Evolutionary conservation across 2,797 vertebrate species (phyloP).

Genomic region (Muraenolepis orangiensis): DNA sequence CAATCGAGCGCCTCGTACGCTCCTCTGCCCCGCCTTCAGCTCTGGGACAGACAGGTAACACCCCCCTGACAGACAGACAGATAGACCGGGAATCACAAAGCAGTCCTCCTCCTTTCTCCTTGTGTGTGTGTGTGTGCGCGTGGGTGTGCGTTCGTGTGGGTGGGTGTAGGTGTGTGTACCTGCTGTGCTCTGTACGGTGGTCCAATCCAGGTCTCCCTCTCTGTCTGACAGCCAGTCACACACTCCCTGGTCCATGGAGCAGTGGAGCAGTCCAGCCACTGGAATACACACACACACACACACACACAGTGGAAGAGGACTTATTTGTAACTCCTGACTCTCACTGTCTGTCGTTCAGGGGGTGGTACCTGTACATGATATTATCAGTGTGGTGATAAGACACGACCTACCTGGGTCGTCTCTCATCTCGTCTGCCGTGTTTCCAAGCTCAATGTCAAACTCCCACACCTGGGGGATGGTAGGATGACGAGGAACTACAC

Average conservation of each 20-base stretch:
- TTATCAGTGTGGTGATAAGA: too few species aligned
- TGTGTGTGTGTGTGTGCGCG: conserved; percentile 3
- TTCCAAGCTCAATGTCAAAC: conserved; percentile 88
- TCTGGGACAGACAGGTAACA: conserved; percentile 78
- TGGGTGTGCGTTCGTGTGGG: conserved; percentile 10
- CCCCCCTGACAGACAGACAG: conserved; percentile 68
- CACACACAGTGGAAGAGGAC: too few species aligned
- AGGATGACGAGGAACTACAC: conserved; percentile 80
- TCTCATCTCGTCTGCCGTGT: conserved; percentile 76
- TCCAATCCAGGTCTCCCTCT: conserved; percentile 82
- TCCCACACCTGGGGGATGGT: conserved; percentile 84
- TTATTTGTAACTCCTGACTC: too few species aligned
- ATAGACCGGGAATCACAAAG: neutral
- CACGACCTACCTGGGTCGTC: conserved; percentile 87
- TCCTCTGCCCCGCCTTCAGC: conserved; percentile 61
- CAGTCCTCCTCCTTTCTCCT: neutral
- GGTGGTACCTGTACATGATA: too few species aligned
- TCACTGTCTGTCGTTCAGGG: too few species aligned
- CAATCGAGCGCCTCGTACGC: conserved; percentile 74
- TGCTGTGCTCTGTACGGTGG: conserved; percentile 53
- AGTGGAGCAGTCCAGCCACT: conserved; percentile 77
- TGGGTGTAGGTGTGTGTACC: conserved; percentile 63
- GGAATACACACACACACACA: conserved; percentile 23
- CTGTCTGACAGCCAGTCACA: conserved; percentile 85
- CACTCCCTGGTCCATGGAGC: conserved; percentile 81